Base-by-base conservation (phyloP, 2,797 vertebrate species). In the Rousettus madagascariensis region DNA sequence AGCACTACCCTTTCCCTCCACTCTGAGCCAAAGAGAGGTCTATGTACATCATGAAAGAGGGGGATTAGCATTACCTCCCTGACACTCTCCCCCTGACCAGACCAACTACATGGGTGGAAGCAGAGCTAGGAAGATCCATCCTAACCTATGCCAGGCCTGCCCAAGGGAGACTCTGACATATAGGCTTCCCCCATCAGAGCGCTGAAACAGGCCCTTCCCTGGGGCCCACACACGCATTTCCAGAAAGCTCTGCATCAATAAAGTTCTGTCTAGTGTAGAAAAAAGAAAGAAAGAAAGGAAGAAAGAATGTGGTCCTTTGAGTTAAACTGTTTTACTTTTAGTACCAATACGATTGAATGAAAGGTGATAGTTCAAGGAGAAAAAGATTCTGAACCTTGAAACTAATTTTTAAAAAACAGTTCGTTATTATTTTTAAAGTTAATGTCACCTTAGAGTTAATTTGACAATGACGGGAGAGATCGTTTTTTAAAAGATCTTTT, bases 251-350 rank as follows among this genome's bases (percentile, higher is more conserved):
- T 92, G n/a, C 80, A 83, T 96, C 92, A 97, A 95, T 97, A 97
- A 97, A 97, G 85, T 90, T 83, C 94, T 95, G 93, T 97, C 97
- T 97, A 71, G 66, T 97, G 93, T 92, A 93, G 63, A 93, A 15
- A 30, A 30, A 61, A 13, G 11, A 4, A 49, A 49, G 11, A 6
- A 41, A 6, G 8, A 8, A 41, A 41, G 41, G 41, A 61, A 61
- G 5, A 49, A 49, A 49, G 49, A 93, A 84, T 10, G 43, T 89
- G 46, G 15, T 95, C 38, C 74, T 88, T 89, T 24, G 68, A 66
- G 28, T 89, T 74, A 90, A 89, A 8, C 61, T 88, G 16, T 66
- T 85, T 93, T 65, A 92, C 11, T 79, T 41, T 65, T 90, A 13
- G 26, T 83, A 92, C 26, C 57, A 84, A 2, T 84, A 79, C 92